phyloP scores from a whole-genome alignment of 1,140 invertebrate genomes.

The Diabrotica undecimpunctata region DNA sequence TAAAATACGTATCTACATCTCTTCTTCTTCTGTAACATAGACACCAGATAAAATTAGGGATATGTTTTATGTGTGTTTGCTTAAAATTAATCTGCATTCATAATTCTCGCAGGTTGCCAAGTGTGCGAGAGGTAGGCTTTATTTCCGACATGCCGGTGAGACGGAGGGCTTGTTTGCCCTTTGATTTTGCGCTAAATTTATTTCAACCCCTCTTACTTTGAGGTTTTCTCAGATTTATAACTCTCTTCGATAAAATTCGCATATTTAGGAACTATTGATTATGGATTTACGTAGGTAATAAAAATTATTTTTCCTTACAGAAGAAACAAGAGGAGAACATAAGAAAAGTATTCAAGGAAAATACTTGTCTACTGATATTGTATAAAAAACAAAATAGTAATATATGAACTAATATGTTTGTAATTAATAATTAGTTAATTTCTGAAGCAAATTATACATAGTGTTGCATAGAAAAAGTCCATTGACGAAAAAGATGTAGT shows the following conservation, averaged over 20 bases:
- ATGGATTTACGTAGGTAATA: too few species aligned
- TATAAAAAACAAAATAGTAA: too few species aligned
- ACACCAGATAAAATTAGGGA: constrained; percentile 28
- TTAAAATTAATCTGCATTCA: constrained; percentile 30
- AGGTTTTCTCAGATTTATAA: neutral
- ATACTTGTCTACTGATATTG: too few species aligned
- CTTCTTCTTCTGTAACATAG: constrained; percentile 26
- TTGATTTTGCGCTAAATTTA: constrained; percentile 14
- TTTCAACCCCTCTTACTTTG: constrained; percentile 5
- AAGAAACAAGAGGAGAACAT: too few species aligned
- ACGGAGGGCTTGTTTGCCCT: neutral
- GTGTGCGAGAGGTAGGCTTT: constrained; percentile 1
- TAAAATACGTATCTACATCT: constrained; percentile 28
- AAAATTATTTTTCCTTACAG: too few species aligned
- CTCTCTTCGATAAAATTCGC: neutral
- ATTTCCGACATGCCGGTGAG: neutral
- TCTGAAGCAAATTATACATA: too few species aligned
- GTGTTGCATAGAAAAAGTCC: too few species aligned
- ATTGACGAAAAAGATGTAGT: too few species aligned
- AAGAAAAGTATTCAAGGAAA: too few species aligned
- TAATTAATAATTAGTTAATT: too few species aligned
- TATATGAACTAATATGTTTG: too few species aligned
- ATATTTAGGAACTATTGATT: too few species aligned
- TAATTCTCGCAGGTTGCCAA: constrained; percentile 11
- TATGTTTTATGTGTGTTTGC: constrained; percentile 29